Base-by-base conservation (phyloP, 2,888 invertebrate species). In the Harpagoxenus sublaevis region DNA sequence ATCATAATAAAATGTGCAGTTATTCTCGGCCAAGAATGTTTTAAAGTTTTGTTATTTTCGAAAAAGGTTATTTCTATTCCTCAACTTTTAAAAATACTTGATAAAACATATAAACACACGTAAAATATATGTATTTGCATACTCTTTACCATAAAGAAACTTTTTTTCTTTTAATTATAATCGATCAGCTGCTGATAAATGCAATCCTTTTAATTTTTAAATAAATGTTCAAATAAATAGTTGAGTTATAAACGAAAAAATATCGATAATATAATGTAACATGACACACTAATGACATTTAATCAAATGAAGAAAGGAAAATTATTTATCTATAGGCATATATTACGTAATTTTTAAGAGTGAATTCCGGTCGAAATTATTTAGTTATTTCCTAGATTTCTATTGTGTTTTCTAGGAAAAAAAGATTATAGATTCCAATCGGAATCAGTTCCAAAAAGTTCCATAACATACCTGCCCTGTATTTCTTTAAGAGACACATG, bases 1-100 rank as follows among this genome's bases (percentile, higher is more conserved):
- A 42, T 42, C 2, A 9, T 35, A 71, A 78, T 78, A 70, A 79
- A 79, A 55, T 57, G 3, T 23, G 55, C 42, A 42, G 53, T 68
- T 78, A 78, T 12, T 23, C 23, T 55, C 8, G 12, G 12, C 15
- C 51, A 74, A 6, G 5, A 35, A 66, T 42, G n/a, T 55, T 68
- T 48, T 39, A 82, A 74, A 74, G 12, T 3, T 51, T 62, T 28
- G 10, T 75, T 51, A 75, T 18, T 73, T 71, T 5, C n/a, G 8
- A n/a, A 45, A 6, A 48, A n/a, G 8, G 23, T 23, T 23, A 39
- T 3, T 31, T 8, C 2, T 23, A 68, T 39, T 15, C 53, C 3
- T 31, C 2, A 51, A 51, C 35, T 0, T 12, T 35, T 35, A 12
- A 39, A 63, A 63, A 31, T 60, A 31, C 6, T 60, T 31, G 0